A percentile compares a stretch with the other conserved stretches of the same genome.
These are phyloP conservation scores for Phaethornis superciliosus DNA, from an alignment of 2,113 vertebrate species.

Conservation along the genomic window DNA sequence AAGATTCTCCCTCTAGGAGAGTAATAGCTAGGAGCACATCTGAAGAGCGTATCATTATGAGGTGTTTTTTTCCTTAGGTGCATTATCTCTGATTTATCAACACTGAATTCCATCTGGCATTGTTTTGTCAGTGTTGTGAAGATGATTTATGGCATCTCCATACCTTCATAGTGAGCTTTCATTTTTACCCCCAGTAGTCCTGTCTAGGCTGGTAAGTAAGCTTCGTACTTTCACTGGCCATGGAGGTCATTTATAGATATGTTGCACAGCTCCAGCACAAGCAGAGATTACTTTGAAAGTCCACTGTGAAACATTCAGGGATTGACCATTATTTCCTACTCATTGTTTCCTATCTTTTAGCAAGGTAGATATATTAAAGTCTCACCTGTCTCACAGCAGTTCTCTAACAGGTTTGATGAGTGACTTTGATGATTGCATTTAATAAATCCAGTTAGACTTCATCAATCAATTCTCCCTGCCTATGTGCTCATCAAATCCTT, in stretches of 20 bases:
- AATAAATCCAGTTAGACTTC: not conserved
- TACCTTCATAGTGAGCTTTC: not conserved
- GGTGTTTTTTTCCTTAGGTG: not conserved
- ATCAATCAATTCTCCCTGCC: not conserved
- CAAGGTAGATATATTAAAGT: not conserved
- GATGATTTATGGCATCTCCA: constrained; percentile 27
- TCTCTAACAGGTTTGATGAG: not conserved
- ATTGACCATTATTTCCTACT: not conserved
- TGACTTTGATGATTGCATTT: not conserved
- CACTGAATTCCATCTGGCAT: not conserved
- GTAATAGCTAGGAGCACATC: not conserved
- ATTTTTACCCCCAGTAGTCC: not conserved
- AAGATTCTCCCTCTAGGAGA: not conserved
- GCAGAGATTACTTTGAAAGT: not conserved
- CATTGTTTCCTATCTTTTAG: not conserved
- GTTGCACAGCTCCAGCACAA: not conserved
- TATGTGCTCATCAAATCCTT: not conserved
- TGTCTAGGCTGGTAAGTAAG: not conserved
- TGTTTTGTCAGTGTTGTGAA: not conserved
- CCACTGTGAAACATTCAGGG: not conserved
- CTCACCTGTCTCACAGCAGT: not conserved
- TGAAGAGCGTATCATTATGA: not conserved
- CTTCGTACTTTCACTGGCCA: not conserved
- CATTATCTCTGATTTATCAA: constrained; percentile 9
- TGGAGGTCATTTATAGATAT: not conserved